phyloP scores from a whole-genome alignment of 1,140 invertebrate species.

The Pectinophora gossypiella region DNA sequence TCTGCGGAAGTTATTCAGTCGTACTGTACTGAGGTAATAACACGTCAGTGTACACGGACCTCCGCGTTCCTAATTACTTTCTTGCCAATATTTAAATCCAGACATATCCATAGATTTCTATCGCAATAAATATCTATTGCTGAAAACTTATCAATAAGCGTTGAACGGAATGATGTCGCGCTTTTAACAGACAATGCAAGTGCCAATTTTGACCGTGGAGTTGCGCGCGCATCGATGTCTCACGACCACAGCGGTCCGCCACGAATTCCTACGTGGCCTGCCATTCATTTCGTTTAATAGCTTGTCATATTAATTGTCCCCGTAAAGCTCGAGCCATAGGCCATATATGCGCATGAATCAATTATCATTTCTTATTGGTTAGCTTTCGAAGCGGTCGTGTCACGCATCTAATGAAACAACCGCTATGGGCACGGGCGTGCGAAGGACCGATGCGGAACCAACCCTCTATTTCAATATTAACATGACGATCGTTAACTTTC shows the following conservation, averaged over 20 bases:
- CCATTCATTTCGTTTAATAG: slow-evolving; percentile 56
- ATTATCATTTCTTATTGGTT: slow-evolving; percentile 48
- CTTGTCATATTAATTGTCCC: slow-evolving; percentile 50
- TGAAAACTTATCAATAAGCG: no score
- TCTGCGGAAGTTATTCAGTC: not conserved
- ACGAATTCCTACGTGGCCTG: slow-evolving; percentile 27
- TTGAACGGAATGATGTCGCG: no score
- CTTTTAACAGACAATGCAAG: no score
- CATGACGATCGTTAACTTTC: not conserved
- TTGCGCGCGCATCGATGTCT: not conserved
- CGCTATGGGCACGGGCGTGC: slow-evolving; percentile 26
- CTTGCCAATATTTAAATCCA: no score
- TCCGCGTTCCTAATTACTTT: no score
- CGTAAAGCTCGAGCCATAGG: slow-evolving; percentile 27
- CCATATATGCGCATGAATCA: slow-evolving; percentile 45
- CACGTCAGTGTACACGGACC: no score
- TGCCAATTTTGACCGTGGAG: not conserved
- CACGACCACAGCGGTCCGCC: not conserved
- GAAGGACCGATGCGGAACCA: slow-evolving; percentile 3
- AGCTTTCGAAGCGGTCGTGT: slow-evolving; percentile 30
- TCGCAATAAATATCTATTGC: no score
- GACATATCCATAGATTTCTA: no score
- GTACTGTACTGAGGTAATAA: no score
- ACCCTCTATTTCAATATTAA: not conserved
- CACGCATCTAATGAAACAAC: slow-evolving; percentile 40